Conservation (phyloP, 2,113 vertebrate species). For the Alosa alosa region DNA sequence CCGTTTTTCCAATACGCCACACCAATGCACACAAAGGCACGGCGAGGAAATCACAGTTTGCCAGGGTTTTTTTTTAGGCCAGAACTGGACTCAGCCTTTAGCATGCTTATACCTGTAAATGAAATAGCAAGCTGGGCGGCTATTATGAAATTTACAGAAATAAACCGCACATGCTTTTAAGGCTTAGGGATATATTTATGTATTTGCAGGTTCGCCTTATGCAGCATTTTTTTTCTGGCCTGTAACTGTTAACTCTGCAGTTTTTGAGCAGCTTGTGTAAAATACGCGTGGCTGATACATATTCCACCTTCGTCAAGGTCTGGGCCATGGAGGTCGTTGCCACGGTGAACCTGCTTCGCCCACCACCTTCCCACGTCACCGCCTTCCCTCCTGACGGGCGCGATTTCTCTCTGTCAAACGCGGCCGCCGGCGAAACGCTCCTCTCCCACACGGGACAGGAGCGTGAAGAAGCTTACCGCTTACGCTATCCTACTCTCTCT, state of each 20-base stretch:
- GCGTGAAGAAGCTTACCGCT: neutral
- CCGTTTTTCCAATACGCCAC: conserved; percentile 51
- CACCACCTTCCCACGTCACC: neutral
- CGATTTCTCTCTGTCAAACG: neutral
- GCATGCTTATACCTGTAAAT: conserved; percentile 1
- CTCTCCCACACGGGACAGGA: neutral
- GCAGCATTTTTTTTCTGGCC: conserved; percentile 48
- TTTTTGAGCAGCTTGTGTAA: conserved; percentile 47
- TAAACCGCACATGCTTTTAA: conserved; percentile 55
- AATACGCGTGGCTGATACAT: conserved; percentile 11
- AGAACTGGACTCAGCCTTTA: neutral
- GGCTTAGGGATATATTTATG: conserved; percentile 68
- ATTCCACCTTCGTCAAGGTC: conserved; percentile 10
- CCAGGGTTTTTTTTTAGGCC: conserved; percentile 23
- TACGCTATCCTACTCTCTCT: neutral
- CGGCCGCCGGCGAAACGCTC: neutral
- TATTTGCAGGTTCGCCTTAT: conserved; percentile 63
- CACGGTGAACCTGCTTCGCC: neutral
- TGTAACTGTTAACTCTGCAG: conserved; percentile 66
- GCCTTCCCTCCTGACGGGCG: neutral
- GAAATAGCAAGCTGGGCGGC: neutral
- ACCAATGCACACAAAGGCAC: conserved; percentile 24
- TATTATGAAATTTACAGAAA: conserved; percentile 59
- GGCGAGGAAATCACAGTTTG: conserved; percentile 53
- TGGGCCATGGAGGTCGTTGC: neutral